phyloP scores from a whole-genome alignment of 2,797 vertebrate species.

The Falco novaeseelandiae region DNA sequence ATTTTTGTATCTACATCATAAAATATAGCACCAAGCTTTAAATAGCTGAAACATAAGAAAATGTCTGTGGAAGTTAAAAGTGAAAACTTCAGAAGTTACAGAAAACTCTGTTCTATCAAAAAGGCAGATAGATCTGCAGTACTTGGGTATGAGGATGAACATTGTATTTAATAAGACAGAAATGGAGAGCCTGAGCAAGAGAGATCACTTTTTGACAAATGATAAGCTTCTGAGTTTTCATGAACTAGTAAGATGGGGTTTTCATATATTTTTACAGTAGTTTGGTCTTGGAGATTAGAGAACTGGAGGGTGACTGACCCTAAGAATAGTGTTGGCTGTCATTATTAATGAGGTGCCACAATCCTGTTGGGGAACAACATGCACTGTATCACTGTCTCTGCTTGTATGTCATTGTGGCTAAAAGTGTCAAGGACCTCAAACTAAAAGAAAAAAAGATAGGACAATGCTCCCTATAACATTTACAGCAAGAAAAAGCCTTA shows the following conservation, averaged over 20 bases:
- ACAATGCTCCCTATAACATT: background rate
- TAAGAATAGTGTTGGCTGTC: background rate
- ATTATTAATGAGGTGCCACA: background rate
- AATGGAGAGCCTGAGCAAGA: background rate
- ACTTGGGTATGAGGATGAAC: background rate
- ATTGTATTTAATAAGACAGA: background rate
- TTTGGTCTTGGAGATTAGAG: background rate
- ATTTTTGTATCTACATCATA: background rate
- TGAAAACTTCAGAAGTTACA: background rate
- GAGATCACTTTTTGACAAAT: background rate
- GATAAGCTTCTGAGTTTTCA: background rate
- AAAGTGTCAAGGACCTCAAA: background rate
- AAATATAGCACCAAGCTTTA: background rate
- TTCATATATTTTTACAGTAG: background rate
- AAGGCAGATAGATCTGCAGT: background rate
- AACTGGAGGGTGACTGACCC: background rate
- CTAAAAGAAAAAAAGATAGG: background rate
- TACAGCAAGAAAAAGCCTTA: background rate
- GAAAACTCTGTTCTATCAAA: background rate
- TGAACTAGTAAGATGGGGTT: background rate
- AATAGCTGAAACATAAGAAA: background rate
- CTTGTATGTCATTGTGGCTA: background rate
- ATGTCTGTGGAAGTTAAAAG: background rate
- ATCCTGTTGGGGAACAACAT: background rate
- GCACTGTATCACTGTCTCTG: background rate